phyloP scores from a whole-genome alignment of 1,140 invertebrate species.

The Popillia japonica region DNA sequence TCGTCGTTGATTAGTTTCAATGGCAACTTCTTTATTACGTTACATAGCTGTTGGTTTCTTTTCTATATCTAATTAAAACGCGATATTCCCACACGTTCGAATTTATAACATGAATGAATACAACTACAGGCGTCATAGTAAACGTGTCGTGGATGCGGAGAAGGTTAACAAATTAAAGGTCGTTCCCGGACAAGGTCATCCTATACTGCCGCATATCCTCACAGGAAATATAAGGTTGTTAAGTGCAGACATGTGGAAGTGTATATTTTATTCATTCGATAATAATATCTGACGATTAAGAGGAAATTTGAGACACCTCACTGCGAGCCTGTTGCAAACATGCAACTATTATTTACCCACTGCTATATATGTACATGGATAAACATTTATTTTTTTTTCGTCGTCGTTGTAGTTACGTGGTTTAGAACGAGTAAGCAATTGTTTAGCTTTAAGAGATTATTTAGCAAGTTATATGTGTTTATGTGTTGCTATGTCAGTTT shows the following conservation, averaged over 20 bases:
- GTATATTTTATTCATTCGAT: background rate
- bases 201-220: background rate
- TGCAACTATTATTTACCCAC: background rate
- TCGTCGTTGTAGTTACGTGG: no score
- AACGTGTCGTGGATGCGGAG: background rate
- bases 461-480: no score
- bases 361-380: no score
- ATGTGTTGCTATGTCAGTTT: no score
- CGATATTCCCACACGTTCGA: background rate
- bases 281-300: background rate
- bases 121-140: background rate
- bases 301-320: background rate
- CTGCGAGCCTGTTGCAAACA: no score
- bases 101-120: background rate
- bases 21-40: no score
- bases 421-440: no score
- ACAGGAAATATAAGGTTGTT: conserved; percentile 1
- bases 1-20: no score
- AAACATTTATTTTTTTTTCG: no score
- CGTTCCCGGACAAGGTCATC: background rate
- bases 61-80: no score
- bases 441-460: no score
- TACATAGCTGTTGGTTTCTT: no score
- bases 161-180: background rate
- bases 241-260: background rate